Conservation (phyloP, 2,888 invertebrate genomes). For the Taenaris catops region DNA sequence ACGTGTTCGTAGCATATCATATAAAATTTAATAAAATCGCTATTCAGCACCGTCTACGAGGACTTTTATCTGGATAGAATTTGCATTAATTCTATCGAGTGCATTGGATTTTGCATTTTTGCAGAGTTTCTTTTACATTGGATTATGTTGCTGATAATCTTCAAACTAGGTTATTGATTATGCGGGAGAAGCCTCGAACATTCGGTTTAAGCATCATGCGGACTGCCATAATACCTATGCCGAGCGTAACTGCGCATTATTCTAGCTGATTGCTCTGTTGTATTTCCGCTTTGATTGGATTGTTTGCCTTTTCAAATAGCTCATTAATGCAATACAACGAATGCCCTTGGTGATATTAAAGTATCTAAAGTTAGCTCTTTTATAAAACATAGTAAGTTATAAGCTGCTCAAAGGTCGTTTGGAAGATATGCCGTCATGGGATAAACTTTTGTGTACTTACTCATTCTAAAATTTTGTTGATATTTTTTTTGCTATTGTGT, state of each 20-base stretch:
- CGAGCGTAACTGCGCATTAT: slow-evolving; percentile 47
- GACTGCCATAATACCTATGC: slow-evolving; percentile 44
- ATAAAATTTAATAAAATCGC: slow-evolving; percentile 14
- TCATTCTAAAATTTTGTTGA: too few species aligned
- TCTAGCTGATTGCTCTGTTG: slow-evolving; percentile 56
- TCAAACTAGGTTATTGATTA: slow-evolving; percentile 14
- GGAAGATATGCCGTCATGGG: too few species aligned
- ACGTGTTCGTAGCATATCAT: slow-evolving; percentile 8
- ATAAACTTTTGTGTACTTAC: too few species aligned
- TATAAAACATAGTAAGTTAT: too few species aligned
- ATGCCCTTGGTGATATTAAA: too few species aligned
- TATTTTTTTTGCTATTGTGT: too few species aligned
- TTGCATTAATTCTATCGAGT: slow-evolving; percentile 11
- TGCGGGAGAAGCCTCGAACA: slow-evolving; percentile 25
- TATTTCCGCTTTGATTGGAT: slow-evolving; percentile 34
- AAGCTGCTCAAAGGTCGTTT: too few species aligned
- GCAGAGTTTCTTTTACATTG: slow-evolving; percentile 7
- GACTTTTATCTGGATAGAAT: slow-evolving; percentile 12
- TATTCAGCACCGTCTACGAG: slow-evolving; percentile 11
- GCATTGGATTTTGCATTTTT: slow-evolving; percentile 13
- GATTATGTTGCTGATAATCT: slow-evolving; percentile 13
- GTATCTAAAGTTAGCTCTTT: too few species aligned
- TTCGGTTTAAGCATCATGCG: slow-evolving; percentile 29
- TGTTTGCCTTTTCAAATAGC: neutral
- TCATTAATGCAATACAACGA: neutral